Conservation (phyloP, 1,140 invertebrate genomes). For the Eufriesea mexicana region DNA sequence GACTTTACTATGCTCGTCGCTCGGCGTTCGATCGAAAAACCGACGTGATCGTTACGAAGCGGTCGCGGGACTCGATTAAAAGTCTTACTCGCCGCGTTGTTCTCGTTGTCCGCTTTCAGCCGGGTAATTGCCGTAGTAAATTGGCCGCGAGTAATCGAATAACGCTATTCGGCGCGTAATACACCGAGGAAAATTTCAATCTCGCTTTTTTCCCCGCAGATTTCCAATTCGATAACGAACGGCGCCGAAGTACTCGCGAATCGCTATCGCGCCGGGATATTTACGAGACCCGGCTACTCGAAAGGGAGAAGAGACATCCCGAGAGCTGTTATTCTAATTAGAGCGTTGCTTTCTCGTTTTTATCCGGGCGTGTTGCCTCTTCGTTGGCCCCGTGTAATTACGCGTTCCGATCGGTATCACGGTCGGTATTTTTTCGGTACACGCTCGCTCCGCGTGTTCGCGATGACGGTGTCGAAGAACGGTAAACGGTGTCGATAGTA, state of each 20-base stretch:
- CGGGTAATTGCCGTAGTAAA: background rate
- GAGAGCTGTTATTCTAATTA: background rate
- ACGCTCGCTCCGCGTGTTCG: background rate
- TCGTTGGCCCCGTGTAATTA: background rate
- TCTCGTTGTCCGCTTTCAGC: no score
- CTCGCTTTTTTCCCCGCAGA: no score
- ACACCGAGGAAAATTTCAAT: no score
- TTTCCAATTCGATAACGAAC: no score
- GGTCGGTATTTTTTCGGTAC: background rate
- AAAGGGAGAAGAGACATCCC: background rate
- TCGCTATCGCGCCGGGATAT: no score
- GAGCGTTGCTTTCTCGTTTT: background rate
- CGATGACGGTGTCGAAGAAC: background rate
- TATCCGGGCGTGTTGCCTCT: background rate
- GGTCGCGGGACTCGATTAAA: background rate
- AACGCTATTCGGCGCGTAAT: background rate
- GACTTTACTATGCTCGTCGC: conserved; percentile 52
- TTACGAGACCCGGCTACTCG: no score
- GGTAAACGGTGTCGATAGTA: conserved; percentile 14
- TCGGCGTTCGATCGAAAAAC: conserved; percentile 38
- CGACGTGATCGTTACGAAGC: conserved; percentile 9
- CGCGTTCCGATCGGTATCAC: no score
- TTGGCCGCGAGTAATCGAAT: conserved; percentile 1
- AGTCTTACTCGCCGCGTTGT: background rate
- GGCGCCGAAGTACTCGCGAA: no score